phyloP scores from a whole-genome alignment of 2,113 vertebrate genomes.

The Halcyon malimbica region DNA sequence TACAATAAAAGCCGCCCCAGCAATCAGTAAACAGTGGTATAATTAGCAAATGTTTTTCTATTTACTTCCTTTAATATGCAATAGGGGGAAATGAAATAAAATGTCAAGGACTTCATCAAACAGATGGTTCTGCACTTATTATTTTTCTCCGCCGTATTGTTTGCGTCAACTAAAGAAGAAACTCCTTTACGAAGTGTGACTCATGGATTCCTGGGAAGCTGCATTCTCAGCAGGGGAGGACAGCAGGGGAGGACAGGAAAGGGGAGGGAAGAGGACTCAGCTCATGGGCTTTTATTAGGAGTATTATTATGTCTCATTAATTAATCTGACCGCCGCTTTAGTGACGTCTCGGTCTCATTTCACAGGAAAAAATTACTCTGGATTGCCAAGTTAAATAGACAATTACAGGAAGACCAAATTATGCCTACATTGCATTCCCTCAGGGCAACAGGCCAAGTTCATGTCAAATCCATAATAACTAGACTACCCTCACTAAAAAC shows the following conservation, averaged over 20 bases:
- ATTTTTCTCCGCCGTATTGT: constrained; percentile 71
- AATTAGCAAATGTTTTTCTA: constrained; percentile 81
- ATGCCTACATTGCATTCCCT: constrained; percentile 95
- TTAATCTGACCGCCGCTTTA: constrained; percentile 75
- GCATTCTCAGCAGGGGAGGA: constrained; percentile 64
- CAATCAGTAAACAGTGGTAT: constrained; percentile 82
- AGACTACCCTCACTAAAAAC: constrained; percentile 89
- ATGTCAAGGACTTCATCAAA: constrained; percentile 81
- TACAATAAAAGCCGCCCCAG: constrained; percentile 68
- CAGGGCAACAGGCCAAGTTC: constrained; percentile 88
- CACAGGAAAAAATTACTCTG: constrained; percentile 84
- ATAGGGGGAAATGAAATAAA: constrained; percentile 83
- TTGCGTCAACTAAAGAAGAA: constrained; percentile 77
- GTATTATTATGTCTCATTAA: constrained; percentile 87
- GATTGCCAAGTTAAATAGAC: constrained; percentile 89
- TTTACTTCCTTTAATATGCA: constrained; percentile 84
- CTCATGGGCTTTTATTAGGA: constrained; percentile 84
- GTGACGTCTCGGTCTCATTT: constrained; percentile 85
- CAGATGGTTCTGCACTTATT: constrained; percentile 84
- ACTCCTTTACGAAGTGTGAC: constrained; percentile 74
- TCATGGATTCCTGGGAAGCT: constrained; percentile 76
- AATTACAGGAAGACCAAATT: constrained; percentile 99
- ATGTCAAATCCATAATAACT: constrained; percentile 95
- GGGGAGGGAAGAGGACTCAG: constrained; percentile 73
- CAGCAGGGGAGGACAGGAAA: constrained; percentile 66